Base-by-base conservation (phyloP, 2,888 invertebrate species). In the Aphodius granarius region DNA sequence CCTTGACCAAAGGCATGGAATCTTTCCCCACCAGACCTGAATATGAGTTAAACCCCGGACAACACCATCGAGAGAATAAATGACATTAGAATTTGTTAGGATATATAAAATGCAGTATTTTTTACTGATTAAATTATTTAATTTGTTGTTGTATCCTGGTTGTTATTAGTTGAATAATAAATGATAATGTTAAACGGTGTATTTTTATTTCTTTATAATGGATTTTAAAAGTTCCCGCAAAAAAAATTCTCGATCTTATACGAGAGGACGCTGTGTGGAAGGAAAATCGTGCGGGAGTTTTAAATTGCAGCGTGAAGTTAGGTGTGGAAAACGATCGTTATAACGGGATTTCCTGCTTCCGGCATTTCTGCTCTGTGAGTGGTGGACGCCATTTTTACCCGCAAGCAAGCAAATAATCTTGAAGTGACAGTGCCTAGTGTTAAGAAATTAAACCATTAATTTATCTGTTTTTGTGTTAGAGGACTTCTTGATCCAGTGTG, bases 21-120 rank as follows among this genome's bases (percentile, higher is more conserved):
- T 84, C 85, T 4, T 86, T 86, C 81, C 86, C 86, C 3, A 78
- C 80, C 71, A 77, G 84, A 73, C 75, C 81, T 3, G 86, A 95
- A 17, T 94, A 92, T 83, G 91, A 92, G 85, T 75, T 82, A 9
- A 81, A 85, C 68, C 89, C 89, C 62, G 89, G 89, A 21, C 82
- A 85, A 78, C 73, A 22, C 18, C 75, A 71, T 20, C 18, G 71
- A 65, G 17, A 68, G 3, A 68, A 68, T 21, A 22, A 68, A 19
- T 20, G 64, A 72, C 2, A 2, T 43, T 72, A 20, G 20, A 3
- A 13, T 9, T 22, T 43, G 2, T 43, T 43, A 43, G 43, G 9
- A 9, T 13, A 43, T 0, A 43, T 43, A 2, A 13, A 9, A 9
- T 3, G 3, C 43, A 1, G 43, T 43, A 43, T 23, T 23, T 23